Evolutionary conservation across 2,113 vertebrate species (phyloP), one percentile per base, ranked within the genome.

Genomic region (Azemiops feae): DNA sequence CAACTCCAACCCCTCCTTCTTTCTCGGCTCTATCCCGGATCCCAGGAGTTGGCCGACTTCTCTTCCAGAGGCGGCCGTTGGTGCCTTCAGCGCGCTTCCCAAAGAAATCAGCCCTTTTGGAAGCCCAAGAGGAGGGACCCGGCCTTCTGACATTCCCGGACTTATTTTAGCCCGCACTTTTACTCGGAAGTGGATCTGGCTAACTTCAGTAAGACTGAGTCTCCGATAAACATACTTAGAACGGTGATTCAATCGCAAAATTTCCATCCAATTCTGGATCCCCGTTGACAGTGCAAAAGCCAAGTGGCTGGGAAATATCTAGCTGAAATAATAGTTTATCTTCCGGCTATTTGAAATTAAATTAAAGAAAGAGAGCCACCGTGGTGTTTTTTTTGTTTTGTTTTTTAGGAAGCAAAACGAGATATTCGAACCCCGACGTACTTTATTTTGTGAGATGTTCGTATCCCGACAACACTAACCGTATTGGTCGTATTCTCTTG

Each of bases 211-310:
- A 11, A 25, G 23, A 3, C 16, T 20, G 23, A 39, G 22, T 50
- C 43, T 25, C 54, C 23, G 16, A 30, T 47, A 57, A 74, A 34
- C 5, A 30, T 23, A n/a, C 57, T 25, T 6, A 86, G 39, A 27
- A 52, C 1, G 1, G 55, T 2, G 34, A 22, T 45, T 16, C 57
- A 53, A 0, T 34, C 14, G 20, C 27, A 1, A 39, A 30, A 27
- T 50, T 20, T 6, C 1, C 27, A 5, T 27, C 18, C 20, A 53
- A 89, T 50, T 60, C 74, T 27, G 54, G 53, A 52, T 22, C 54
- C 54, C 69, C 92, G 27, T 0, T 69, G 94, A 39, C 88, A 94
- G 92, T 92, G 55, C 94, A 93, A 90, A 94, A 92, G 93, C 87
- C 90, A 88, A 93, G 94, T 95, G 90, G 55, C 25, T 94, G 94